Base-by-base conservation (phyloP, 2,797 vertebrate genomes). In the Brotula barbata region DNA sequence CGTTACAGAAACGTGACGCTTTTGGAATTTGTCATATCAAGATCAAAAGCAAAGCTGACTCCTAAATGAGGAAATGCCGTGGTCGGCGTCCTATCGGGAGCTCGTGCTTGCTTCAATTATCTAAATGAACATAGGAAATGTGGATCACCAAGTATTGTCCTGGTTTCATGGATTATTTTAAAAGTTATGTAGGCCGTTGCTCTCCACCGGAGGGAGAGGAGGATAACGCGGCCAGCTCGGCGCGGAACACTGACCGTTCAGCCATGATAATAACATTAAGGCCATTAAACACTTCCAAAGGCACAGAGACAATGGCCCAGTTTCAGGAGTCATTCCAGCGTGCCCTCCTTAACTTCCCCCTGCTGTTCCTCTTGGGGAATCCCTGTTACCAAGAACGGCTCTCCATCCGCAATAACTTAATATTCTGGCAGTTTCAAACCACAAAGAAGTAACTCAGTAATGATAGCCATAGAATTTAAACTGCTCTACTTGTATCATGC, bases 101-200 rank as follows among this genome's bases (percentile, higher is more conserved):
- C 83, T 75, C 58, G 61, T 66, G 55, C 66, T 34, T 42, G 62
- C 77, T 82, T 81, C 71, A 85, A 73, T 86, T 74, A 80, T 68
- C 64, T 58, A 82, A 77, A 87, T 77, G 82, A 87, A 85, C 83
- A 84, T 86, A 87, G 75, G 67, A 68, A 86, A 83, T 75, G 73
- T 73, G 82, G 86, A 82, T 83, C 76, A 74, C 77, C 34, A 84
- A 79, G 73, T 79, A 58, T 2, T 89, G 89, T 78, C 91, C 91
- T 87, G 85, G 81, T 90, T 92, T 81, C 15, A 60, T 34, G 59
- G 87, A 89, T 89, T 90, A 89, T 89, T 91, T 87, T 83, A 82
- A 75, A 82, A 79, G 77, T 81, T 78, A 91, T 90, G 73, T 90
- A 87, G 89, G 90, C 82, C 90, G 82, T 16, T 53, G 60, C 82